Base-by-base conservation (phyloP, 2,888 invertebrate genomes). In the Brenthis daphne region DNA sequence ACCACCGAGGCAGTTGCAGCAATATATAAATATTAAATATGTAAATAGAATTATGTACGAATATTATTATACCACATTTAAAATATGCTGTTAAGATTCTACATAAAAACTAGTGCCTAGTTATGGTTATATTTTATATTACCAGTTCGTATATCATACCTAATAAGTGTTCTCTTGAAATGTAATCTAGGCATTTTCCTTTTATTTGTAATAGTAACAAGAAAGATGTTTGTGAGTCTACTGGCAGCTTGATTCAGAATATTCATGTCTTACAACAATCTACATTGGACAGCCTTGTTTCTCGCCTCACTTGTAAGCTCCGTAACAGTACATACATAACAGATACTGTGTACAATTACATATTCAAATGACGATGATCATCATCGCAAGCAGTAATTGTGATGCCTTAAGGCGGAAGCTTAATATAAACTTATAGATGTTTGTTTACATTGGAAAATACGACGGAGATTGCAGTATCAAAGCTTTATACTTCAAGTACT, bases 341-440 rank as follows among this genome's bases (percentile, higher is more conserved):
- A 53, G 13, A 48, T 48, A 57, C 50, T 47, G n/a, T n/a, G 54
- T 20, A 58, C 58, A 66, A 66, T 66, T 54, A 55, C 65, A 29
- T 66, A 66, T 66, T 66, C 66, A 66, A 48, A 60, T 50, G 54
- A 43, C 37, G 37, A 66, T 66, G 11, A 55, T 60, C 66, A 55
- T 66, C 58, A 55, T 60, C 24, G 48, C 20, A 66, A 66, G 37
- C 66, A 66, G 33, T 55, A 64, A 64, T 64, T 64, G 55, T 60
- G 50, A 55, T 54, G 60, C 20, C 60, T 66, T 54, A 29, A 60
- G 66, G 54, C 58, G 13, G 58, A 48, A 29, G 60, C 14, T 47
- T 54, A 33, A 54, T 60, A 16, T 66, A 54, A 43, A 60, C 14
- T 20, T 13, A 48, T 60, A 33, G 29, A 29, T 54, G 33, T 12